Evolutionary conservation across 2,888 invertebrate species (phyloP).

Genomic region (Leucophora obtusa): DNA sequence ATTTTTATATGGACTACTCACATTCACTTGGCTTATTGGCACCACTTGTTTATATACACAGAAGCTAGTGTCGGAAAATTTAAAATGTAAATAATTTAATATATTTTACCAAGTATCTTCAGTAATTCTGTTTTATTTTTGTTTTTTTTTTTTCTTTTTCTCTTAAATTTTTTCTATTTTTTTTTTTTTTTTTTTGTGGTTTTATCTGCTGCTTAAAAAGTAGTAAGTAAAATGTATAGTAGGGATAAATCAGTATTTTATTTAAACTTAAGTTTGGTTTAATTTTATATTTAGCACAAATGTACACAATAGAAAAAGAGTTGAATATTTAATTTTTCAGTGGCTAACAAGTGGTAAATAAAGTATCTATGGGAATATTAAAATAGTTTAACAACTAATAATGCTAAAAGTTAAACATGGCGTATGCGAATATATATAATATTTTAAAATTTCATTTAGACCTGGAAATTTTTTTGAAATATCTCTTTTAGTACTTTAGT

Average conservation of each 20-base stretch:
- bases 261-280: neutral
- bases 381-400: neutral
- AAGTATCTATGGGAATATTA: neutral
- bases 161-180: no score
- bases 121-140: neutral
- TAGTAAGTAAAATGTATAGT: neutral
- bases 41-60: neutral
- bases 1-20: neutral
- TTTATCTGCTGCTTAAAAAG: neutral
- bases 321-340: neutral
- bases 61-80: slow-evolving; percentile 55
- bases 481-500: no score
- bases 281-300: neutral
- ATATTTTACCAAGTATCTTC: neutral
- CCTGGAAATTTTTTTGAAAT: no score
- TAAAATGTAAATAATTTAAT: slow-evolving; percentile 61
- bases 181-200: neutral
- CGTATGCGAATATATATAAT: no score
- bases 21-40: neutral
- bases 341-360: neutral
- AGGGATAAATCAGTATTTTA: neutral
- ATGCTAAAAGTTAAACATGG: neutral
- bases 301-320: neutral
- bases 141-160: neutral
- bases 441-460: no score